Conservation (phyloP, 2,888 invertebrate genomes). For the Bimastos eiseni region DNA sequence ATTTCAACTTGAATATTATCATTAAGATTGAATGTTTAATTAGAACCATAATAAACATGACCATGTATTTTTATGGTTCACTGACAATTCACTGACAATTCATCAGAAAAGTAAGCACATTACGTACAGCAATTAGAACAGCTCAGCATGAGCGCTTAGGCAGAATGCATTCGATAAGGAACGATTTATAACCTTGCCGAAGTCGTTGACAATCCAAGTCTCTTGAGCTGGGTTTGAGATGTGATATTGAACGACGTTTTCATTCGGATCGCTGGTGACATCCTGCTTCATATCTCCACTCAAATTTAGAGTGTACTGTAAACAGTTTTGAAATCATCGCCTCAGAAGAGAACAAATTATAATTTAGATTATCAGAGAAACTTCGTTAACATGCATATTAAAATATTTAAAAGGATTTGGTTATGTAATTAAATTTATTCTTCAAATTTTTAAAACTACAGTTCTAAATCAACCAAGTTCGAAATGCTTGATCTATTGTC, state of each 20-base stretch:
- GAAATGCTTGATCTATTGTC: not conserved
- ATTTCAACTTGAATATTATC: too few relatives aligned
- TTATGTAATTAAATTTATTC: too few relatives aligned
- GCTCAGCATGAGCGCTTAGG: too few relatives aligned
- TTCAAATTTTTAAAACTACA: too few relatives aligned
- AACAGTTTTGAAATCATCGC: not conserved
- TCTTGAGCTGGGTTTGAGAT: conserved; percentile 21
- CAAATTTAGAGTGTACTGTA: not conserved
- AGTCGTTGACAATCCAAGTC: conserved; percentile 32
- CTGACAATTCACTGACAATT: too few relatives aligned
- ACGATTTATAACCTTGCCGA: conserved; percentile 26
- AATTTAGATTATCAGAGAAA: not conserved
- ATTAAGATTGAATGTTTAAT: too few relatives aligned
- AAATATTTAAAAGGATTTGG: too few relatives aligned
- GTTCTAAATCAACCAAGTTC: not conserved
- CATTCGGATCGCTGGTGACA: conserved; percentile 21
- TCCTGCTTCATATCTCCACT: conserved; percentile 19
- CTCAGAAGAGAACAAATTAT: not conserved
- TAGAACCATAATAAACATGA: too few relatives aligned
- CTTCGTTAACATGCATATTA: too few relatives aligned
- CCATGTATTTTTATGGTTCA: too few relatives aligned
- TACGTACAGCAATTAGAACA: too few relatives aligned
- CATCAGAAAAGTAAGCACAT: too few relatives aligned
- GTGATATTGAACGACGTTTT: conserved; percentile 30
- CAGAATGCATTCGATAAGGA: not conserved